Percentiles rank a stretch among this genome's conserved stretches.
Conservation (phyloP, 2,113 vertebrate species). For the Perca schrenkii region DNA sequence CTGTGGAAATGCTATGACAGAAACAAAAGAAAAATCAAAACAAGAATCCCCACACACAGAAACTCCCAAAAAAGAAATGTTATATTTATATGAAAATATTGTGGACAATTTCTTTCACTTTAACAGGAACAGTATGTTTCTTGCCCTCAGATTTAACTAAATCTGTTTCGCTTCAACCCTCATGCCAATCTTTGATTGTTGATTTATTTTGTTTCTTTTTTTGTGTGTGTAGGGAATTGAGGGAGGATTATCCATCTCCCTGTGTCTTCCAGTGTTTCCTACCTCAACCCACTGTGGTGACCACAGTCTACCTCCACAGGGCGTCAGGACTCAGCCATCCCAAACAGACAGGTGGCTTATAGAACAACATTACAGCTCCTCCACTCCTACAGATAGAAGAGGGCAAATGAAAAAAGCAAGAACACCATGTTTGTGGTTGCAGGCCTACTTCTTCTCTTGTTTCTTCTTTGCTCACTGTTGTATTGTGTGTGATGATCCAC, state of each 20-base stretch:
- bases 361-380: background rate
- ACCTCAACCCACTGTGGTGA: constrained; percentile 77
- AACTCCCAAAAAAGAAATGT: background rate
- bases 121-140: background rate
- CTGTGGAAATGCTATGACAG: no score
- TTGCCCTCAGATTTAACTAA: background rate
- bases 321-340: constrained; percentile 76
- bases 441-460: background rate
- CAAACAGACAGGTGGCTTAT: constrained; percentile 77
- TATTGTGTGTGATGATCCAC: background rate
- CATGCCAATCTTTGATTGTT: background rate
- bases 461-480: background rate
- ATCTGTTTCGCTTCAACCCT: background rate
- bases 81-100: background rate
- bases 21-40: background rate
- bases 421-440: background rate
- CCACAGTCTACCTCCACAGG: constrained; percentile 81
- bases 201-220: background rate
- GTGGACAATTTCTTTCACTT: background rate
- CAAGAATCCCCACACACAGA: background rate
- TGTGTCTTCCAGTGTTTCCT: constrained; percentile 78
- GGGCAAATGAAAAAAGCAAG: background rate
- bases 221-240: constrained; percentile 76
- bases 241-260: constrained; percentile 74
- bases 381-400: background rate